phyloP scores from a whole-genome alignment of 2,888 invertebrate species.

The Tortricodes alternella region DNA sequence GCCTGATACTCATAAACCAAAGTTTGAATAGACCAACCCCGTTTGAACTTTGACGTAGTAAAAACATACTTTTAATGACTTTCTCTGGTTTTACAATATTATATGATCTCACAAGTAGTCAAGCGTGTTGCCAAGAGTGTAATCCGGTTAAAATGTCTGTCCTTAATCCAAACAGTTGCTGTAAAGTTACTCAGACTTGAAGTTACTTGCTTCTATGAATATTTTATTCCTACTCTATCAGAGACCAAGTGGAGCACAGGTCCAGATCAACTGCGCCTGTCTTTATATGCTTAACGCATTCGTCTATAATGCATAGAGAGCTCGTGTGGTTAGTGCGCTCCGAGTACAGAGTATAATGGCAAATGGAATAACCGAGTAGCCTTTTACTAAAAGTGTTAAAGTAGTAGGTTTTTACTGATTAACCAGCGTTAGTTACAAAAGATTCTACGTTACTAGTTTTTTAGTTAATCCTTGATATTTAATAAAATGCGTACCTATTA shows the following conservation, averaged over 20 bases:
- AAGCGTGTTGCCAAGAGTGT: not conserved
- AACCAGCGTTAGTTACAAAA: too few relatives aligned
- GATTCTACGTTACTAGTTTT: too few relatives aligned
- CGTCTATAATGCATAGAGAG: too few relatives aligned
- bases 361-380: slow-evolving; percentile 10
- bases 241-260: not conserved
- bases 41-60: too few relatives aligned
- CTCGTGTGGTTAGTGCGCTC: slow-evolving; percentile 1
- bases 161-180: slow-evolving; percentile 4
- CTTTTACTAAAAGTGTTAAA: slow-evolving; percentile 17
- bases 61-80: too few relatives aligned
- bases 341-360: not conserved
- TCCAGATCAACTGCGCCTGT: not conserved
- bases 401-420: too few relatives aligned
- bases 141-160: not conserved
- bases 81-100: too few relatives aligned
- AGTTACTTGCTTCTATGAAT: slow-evolving; percentile 18
- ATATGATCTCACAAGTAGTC: not conserved
- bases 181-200: slow-evolving; percentile 5
- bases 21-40: too few relatives aligned
- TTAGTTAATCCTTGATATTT: too few relatives aligned
- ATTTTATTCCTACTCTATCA: slow-evolving; percentile 5
- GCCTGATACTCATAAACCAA: too few relatives aligned
- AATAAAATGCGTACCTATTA: too few relatives aligned
- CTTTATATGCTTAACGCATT: too few relatives aligned